Base-by-base conservation (phyloP, 2,113 vertebrate genomes). In the Platichthys stellatus region DNA sequence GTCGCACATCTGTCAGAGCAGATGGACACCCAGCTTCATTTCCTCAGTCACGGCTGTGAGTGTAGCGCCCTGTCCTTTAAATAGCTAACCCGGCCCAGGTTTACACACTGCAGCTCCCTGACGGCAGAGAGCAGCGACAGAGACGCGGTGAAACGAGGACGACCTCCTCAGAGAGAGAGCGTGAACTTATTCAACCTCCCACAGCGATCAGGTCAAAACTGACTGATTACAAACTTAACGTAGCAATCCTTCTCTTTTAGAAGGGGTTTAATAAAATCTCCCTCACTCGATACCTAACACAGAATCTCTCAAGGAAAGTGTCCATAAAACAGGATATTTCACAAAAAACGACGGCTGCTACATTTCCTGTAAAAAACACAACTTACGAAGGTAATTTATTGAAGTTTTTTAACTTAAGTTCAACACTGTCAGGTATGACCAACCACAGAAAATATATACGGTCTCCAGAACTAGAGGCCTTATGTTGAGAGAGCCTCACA, bases 1-100 rank as follows among this genome's bases (percentile, higher is more conserved):
- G 31, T 35, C 26, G 21, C 69, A 76, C 82, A 90, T 86, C 78
- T 84, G 82, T 62, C 49, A 3, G 15, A 75, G 75, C 89, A 89
- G 77, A 85, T 83, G 85, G 73, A 77, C 81, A 31, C 71, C 43
- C 47, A 18, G 63, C 71, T 79, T 60, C 26, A 26, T 81, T 66
- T 76, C 28, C 35, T 73, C 80, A 15, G 54, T 73, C 21, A 69
- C 62, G 35, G 20, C 69, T 68, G 79, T 76, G 82, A 83, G 87
- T 84, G 74, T 72, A 84, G 82, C 21, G 49, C 70, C 21, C 76
- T 63, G 73, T 81, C 84, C 90, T 92, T 85, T 83, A 87, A 86
- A 88, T 89, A 88, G 69, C 77, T 56, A 69, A 81, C 86, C 75
- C 60, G 5, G 56, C 64, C 78, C 62, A 70, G 79, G 83, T 87